These are phyloP conservation scores for Aspidiotus rigidus DNA, from an alignment of 2,888 invertebrate genomes.

Conservation along the genomic window DNA sequence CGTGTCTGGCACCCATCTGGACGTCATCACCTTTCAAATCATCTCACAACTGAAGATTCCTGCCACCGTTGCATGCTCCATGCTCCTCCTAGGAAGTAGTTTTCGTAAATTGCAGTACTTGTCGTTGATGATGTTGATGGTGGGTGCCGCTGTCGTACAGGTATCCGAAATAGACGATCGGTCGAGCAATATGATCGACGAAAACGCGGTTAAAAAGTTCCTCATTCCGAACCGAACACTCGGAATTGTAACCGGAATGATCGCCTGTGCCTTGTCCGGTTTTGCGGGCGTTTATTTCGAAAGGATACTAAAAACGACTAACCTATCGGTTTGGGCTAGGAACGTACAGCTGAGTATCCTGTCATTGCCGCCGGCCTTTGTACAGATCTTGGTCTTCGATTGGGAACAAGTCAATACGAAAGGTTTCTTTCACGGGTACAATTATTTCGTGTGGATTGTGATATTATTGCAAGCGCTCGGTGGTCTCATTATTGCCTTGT, in stretches of 20 bases:
- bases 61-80: conserved; percentile 97
- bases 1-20: conserved; percentile 91
- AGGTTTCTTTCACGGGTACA: conserved; percentile 71
- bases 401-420: conserved; percentile 49
- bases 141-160: conserved; percentile 74
- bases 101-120: conserved; percentile 75
- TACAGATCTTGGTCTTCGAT: conserved; percentile 69
- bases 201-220: conserved; percentile 39
- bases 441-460: conserved; percentile 75
- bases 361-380: conserved; percentile 80
- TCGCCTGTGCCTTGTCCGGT: conserved; percentile 85
- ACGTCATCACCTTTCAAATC: conserved; percentile 98
- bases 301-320: conserved; percentile 90
- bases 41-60: conserved; percentile 95
- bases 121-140: conserved; percentile 68
- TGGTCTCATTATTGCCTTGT: conserved; percentile 92
- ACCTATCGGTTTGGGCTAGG: conserved; percentile 91
- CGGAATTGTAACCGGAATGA: conserved; percentile 71
- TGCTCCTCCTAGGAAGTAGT: conserved; percentile 69
- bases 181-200: neutral
- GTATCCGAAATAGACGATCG: conserved; percentile 43
- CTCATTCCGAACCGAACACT: conserved; percentile 60
- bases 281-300: conserved; percentile 98
- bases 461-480: conserved; percentile 87
- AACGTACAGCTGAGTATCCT: conserved; percentile 92